These are phyloP conservation scores for Polymixis lichenea DNA, from an alignment of 2,888 invertebrate species.

Conservation along the genomic window DNA sequence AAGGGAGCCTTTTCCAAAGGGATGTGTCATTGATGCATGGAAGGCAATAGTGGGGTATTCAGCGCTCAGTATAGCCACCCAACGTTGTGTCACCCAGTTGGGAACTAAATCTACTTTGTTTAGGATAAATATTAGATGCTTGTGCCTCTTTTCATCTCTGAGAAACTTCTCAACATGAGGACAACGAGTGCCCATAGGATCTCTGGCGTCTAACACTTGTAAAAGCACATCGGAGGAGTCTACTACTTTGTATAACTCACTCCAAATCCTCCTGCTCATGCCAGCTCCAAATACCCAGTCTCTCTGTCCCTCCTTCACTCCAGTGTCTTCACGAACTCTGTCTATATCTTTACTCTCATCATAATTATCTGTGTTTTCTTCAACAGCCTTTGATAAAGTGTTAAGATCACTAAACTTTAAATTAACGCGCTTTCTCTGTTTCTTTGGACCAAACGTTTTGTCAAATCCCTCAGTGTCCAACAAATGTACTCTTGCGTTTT, in stretches of 20 bases:
- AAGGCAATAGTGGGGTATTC: constrained; percentile 99
- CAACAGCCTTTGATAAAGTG: constrained; percentile 93
- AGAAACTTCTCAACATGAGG: constrained; percentile 97
- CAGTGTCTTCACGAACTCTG: constrained; percentile 95
- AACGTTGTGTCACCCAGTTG: constrained; percentile 99
- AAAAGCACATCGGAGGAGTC: constrained; percentile 99
- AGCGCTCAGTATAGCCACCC: constrained; percentile 98
- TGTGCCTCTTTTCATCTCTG: constrained; percentile 98
- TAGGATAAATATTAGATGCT: constrained; percentile 98
- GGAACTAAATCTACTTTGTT: constrained; percentile 99
- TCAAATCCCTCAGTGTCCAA: constrained; percentile 98
- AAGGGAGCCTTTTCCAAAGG: constrained; percentile 99
- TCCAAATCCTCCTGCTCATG: constrained; percentile 99
- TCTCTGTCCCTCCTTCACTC: constrained; percentile 94
- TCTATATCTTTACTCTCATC: constrained; percentile 95
- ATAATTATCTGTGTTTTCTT: constrained; percentile 94
- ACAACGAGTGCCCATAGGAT: constrained; percentile 99
- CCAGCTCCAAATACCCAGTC: constrained; percentile 99
- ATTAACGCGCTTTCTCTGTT: constrained; percentile 97
- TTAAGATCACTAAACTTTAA: constrained; percentile 94
- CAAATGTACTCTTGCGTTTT: constrained; percentile 97
- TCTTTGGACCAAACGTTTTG: constrained; percentile 98
- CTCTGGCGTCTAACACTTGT: constrained; percentile 98
- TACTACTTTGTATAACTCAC: constrained; percentile 99
- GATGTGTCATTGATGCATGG: constrained; percentile 99